Conservation (phyloP, 64 coral and sea anemone genomes). For the Montipora sp. region DNA sequence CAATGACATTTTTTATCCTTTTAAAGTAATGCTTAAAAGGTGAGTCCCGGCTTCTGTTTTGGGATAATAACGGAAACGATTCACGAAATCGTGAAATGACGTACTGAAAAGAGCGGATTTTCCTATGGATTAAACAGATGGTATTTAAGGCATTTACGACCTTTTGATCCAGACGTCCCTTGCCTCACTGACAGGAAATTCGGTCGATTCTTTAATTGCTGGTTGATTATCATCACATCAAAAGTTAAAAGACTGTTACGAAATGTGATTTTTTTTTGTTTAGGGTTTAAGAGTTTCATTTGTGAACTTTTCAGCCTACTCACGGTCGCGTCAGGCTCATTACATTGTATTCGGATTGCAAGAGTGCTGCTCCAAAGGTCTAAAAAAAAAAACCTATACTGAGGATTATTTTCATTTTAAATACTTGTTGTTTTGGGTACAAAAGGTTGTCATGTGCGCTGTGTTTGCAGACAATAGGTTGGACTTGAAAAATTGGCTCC, state of each 20-base stretch:
- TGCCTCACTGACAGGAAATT: neutral
- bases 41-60: neutral
- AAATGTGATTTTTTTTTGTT: too few species aligned
- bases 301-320: too few species aligned
- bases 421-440: neutral
- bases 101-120: neutral
- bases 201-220: neutral
- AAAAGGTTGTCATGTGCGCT: neutral
- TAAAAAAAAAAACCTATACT: too few species aligned
- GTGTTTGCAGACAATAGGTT: too few species aligned
- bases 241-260: neutral
- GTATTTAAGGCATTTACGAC: neutral
- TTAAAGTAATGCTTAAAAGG: neutral
- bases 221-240: neutral
- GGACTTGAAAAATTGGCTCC: too few species aligned
- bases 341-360: too few species aligned
- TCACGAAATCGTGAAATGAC: neutral
- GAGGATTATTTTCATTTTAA: too few species aligned
- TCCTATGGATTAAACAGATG: neutral
- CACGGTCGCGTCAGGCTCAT: too few species aligned
- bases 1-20: neutral
- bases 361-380: too few species aligned
- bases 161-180: neutral
- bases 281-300: too few species aligned
- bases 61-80: neutral